Conservation (phyloP, 2,113 vertebrate genomes). For the Mesembrinibis cayennensis region DNA sequence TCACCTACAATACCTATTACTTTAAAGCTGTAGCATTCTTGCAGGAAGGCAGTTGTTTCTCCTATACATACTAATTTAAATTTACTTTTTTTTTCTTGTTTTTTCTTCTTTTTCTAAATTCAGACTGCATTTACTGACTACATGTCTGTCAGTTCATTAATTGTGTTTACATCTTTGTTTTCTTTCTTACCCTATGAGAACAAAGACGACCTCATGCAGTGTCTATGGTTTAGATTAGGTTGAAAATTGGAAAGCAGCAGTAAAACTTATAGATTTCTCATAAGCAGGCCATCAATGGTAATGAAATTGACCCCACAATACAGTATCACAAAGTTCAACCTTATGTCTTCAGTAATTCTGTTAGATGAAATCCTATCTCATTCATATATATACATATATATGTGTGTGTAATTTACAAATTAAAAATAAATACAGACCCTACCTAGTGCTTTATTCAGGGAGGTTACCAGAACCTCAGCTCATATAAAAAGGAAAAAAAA, state of each 20-base stretch:
- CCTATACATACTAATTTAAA: constrained; percentile 77
- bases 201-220: background rate
- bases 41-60: constrained; percentile 64
- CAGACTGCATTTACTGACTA: background rate
- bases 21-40: constrained; percentile 77
- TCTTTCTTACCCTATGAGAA: background rate
- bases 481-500: background rate
- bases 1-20: constrained; percentile 88
- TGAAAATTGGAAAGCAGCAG: constrained; percentile 57
- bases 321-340: constrained; percentile 50
- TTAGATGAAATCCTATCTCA: constrained; percentile 14
- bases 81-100: background rate
- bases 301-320: constrained; percentile 49
- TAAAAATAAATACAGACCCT: background rate
- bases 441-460: background rate
- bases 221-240: constrained; percentile 26
- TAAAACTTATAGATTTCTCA: constrained; percentile 59
- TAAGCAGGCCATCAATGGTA: constrained; percentile 47
- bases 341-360: constrained; percentile 43
- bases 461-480: background rate
- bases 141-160: background rate
- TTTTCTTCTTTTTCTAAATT: background rate
- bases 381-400: constrained; percentile 2
- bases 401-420: constrained; percentile 6
- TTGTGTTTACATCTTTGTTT: constrained; percentile 59